Percentiles rank a stretch among this genome's conserved stretches.
Evolutionary conservation across 2,888 invertebrate genomes (phyloP).

Genomic region (Temnothorax rugatulus): DNA sequence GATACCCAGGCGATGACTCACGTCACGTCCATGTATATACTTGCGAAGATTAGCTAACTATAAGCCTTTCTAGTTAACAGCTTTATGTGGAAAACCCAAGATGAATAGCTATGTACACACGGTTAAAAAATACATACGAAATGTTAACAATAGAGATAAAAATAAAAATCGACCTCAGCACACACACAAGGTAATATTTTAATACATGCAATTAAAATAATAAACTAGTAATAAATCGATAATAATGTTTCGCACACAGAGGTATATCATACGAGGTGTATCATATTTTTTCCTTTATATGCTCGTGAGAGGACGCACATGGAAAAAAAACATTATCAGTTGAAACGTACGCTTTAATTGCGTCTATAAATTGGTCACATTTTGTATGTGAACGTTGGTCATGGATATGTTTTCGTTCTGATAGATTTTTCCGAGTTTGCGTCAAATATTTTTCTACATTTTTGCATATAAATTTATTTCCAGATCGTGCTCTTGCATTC

Average conservation of each 20-base stretch:
- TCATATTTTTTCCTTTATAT: background rate
- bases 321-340: conserved; percentile 2
- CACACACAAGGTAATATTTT: background rate
- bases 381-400: background rate
- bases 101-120: background rate
- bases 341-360: conserved; percentile 7
- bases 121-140: background rate
- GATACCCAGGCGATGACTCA: conserved; percentile 46
- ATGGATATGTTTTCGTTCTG: background rate
- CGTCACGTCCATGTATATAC: conserved; percentile 26
- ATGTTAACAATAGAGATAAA: background rate
- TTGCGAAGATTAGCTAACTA: conserved; percentile 24
- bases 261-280: background rate
- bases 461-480: conserved; percentile 32
- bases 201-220: background rate
- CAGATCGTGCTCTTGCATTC: conserved; percentile 9
- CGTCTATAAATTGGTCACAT: conserved; percentile 1
- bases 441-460: conserved; percentile 27
- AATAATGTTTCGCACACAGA: background rate
- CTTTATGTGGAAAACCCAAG: conserved; percentile 43
- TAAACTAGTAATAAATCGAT: background rate
- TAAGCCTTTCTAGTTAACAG: conserved; percentile 44
- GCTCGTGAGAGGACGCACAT: background rate
- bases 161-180: background rate
- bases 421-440: conserved; percentile 13